Evolutionary conservation across 2,888 invertebrate species (phyloP), one percentile per base, ranked within the genome.

Genomic region (Andrena flavipes): DNA sequence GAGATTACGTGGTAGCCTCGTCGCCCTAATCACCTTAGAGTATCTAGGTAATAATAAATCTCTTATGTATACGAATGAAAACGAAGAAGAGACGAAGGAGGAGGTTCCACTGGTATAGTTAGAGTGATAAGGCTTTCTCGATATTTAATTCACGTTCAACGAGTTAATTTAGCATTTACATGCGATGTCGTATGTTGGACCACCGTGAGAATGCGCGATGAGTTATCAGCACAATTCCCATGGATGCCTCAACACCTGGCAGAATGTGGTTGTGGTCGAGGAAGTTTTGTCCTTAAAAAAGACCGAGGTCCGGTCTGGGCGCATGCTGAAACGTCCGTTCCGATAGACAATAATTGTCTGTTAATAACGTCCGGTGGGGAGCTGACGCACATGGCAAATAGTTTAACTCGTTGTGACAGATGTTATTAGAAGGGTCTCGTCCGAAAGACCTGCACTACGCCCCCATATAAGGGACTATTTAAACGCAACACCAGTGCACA

Each of bases 151-250:
- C 54, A 51, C 51, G 64, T 30, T 51, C 64, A 80, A 70, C 51
- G 42, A 60, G 65, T 56, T 56, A 23, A 82, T 82, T 76, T 69
- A 56, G 91, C 88, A 80, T 84, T 86, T 81, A 85, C 86, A 86
- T 71, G 65, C 20, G 69, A 16, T 81, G 63, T 87, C 79, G 68
- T 67, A 48, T 75, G 81, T 78, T 88, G 90, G 89, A 89, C 86
- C 92, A 91, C 87, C 92, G 92, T 93, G 93, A 93, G 93, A 93
- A 93, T 92, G 87, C 67, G 85, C 90, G 92, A 93, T 93, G 92
- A 92, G 92, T 92, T 93, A 93, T 93, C 93, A 92, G 91, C 91
- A 90, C 89, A 93, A 93, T 93, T 93, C 93, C 93, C 93, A 93
- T 92, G 93, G 91, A 93, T 90, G 90, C 90, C 89, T 91, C 92